Percentiles rank a stretch among this genome's conserved stretches.
Conservation (phyloP, 92 coral and sea anemone genomes). For the Paragorgia papillata region DNA sequence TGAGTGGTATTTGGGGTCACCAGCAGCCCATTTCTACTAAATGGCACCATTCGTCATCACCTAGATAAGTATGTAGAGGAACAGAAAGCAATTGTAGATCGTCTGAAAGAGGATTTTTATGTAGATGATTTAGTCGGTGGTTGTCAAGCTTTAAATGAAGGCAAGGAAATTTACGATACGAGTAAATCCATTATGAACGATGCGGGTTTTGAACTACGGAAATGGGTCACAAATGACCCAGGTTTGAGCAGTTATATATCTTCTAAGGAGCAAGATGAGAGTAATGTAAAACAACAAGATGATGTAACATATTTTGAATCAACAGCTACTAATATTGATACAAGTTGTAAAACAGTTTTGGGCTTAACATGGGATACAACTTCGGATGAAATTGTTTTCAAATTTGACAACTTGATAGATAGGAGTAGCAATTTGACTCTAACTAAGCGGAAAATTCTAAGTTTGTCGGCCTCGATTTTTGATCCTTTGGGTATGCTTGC, state of each 20-base stretch:
- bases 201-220: constrained; percentile 24
- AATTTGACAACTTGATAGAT: not conserved
- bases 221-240: constrained; percentile 16
- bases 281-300: not conserved
- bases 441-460: constrained; percentile 16
- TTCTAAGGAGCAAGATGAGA: not conserved
- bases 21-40: not conserved
- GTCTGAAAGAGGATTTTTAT: constrained; percentile 14
- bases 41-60: constrained; percentile 10
- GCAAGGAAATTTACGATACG: not conserved
- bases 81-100: too few relatives aligned
- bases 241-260: not conserved
- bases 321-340: not conserved
- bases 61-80: constrained; percentile 2
- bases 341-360: not conserved
- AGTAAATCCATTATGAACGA: constrained; percentile 1
- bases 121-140: constrained; percentile 13
- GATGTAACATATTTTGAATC: constrained; percentile 6
- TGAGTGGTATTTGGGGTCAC: not conserved
- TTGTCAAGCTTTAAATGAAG: not conserved
- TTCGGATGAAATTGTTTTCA: constrained; percentile 5
- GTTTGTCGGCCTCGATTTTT: constrained; percentile 10
- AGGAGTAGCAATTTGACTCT: not conserved
- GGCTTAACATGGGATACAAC: constrained; percentile 1
- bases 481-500: constrained; percentile 29